Conservation (phyloP, 2,888 invertebrate species). For the Cephus spinipes region DNA sequence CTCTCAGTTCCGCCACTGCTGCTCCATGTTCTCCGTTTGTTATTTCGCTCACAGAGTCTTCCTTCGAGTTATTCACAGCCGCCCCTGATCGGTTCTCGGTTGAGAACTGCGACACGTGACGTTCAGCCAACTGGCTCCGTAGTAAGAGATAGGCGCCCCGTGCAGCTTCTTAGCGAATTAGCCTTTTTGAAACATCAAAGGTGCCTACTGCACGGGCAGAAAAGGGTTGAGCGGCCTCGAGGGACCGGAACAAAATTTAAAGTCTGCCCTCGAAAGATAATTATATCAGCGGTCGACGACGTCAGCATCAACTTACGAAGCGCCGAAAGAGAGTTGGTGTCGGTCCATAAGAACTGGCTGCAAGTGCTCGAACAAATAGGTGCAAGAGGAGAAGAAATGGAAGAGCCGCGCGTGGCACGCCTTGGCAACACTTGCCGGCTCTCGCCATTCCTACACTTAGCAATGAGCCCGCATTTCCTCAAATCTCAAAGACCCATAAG, state of each 20-base stretch:
- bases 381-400: conserved; percentile 33
- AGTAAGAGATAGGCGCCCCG: conserved; percentile 6
- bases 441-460: conserved; percentile 45
- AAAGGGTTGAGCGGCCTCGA: not conserved
- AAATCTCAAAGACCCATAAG: no score
- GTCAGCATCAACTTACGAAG: not conserved
- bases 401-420: conserved; percentile 42
- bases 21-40: no score
- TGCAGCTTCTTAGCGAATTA: conserved; percentile 42
- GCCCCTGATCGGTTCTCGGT: no score
- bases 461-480: conserved; percentile 53
- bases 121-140: no score
- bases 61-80: no score
- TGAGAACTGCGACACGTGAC: no score
- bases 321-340: not conserved
- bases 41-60: no score
- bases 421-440: conserved; percentile 26
- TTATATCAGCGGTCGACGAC: conserved; percentile 6
- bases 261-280: conserved; percentile 28
- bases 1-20: no score
- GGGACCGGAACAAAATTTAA: conserved; percentile 26
- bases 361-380: not conserved
- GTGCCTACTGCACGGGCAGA: conserved; percentile 12
- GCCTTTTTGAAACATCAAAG: conserved; percentile 49
- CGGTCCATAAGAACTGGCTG: no score